A percentile compares a stretch with the other conserved stretches of the same genome.
phyloP scores from a whole-genome alignment of 2,113 vertebrate genomes.

The Gopherus flavomarginatus region DNA sequence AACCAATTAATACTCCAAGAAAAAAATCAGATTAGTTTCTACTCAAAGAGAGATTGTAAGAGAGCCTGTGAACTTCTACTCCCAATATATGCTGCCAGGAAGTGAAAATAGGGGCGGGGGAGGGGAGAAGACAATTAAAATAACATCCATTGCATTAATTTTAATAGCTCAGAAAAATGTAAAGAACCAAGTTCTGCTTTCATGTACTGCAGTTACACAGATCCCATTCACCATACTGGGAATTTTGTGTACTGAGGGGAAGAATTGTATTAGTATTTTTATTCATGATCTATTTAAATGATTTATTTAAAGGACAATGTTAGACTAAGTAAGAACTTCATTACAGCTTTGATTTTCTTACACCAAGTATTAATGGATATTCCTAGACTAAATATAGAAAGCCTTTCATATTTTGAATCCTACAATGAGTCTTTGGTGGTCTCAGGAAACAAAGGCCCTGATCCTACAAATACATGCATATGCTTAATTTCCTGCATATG shows the following conservation, averaged over 20 bases:
- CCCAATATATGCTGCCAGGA: not conserved
- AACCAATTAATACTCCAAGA: not conserved
- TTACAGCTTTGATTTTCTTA: not conserved
- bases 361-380: not conserved
- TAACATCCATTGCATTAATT: not conserved
- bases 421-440: not conserved
- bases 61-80: not conserved
- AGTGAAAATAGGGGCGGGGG: not conserved
- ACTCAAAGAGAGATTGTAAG: not conserved
- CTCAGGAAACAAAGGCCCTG: not conserved
- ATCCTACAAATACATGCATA: not conserved
- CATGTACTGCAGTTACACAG: not conserved
- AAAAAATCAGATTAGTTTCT: not conserved
- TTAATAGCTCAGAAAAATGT: not conserved
- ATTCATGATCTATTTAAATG: not conserved
- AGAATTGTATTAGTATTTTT: not conserved
- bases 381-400: not conserved
- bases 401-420: not conserved
- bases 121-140: not conserved
- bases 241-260: not conserved
- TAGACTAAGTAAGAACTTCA: not conserved
- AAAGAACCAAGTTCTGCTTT: not conserved
- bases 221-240: not conserved
- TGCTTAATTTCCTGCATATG: not conserved
- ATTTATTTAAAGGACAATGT: not conserved